Percentiles rank a stretch among this genome's conserved stretches.
These are phyloP conservation scores for Myotis planiceps DNA, from an alignment of 2,797 vertebrate genomes.

Conservation along the genomic window DNA sequence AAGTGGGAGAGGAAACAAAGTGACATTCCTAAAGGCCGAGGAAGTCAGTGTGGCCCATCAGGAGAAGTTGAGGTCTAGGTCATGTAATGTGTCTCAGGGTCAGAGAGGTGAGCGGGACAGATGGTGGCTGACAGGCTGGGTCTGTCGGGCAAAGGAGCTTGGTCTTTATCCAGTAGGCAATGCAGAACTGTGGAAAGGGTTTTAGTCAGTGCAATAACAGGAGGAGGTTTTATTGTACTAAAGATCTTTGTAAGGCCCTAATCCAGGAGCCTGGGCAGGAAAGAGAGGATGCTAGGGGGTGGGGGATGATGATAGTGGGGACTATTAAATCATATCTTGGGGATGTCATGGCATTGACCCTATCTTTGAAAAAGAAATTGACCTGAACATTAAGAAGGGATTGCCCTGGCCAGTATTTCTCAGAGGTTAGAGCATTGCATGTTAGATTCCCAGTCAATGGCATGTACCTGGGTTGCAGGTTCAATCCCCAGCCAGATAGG, in stretches of 20 bases:
- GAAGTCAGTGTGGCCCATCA: neutral
- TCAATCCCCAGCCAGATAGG: too few species aligned
- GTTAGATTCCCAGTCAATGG: too few species aligned
- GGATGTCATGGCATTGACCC: too few species aligned
- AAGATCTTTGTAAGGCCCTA: neutral
- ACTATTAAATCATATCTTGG: neutral
- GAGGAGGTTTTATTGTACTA: neutral
- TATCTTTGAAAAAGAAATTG: neutral
- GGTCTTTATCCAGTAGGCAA: neutral
- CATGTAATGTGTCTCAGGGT: rapidly evolving
- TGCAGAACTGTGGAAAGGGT: neutral
- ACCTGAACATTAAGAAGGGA: neutral
- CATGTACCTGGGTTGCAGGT: too few species aligned
- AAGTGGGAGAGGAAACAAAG: neutral
- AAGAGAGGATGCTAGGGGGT: neutral
- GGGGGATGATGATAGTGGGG: neutral
- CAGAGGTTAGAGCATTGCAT: too few species aligned
- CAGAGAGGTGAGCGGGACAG: neutral
- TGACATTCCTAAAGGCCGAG: neutral
- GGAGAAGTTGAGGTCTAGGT: neutral
- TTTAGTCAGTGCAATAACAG: neutral
- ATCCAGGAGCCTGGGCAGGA: neutral
- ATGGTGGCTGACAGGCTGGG: neutral
- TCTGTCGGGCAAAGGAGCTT: neutral
- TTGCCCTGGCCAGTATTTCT: neutral